Evolutionary conservation across 2,113 vertebrate genomes (phyloP).

Genomic region (Cynopterus brachyotis): DNA sequence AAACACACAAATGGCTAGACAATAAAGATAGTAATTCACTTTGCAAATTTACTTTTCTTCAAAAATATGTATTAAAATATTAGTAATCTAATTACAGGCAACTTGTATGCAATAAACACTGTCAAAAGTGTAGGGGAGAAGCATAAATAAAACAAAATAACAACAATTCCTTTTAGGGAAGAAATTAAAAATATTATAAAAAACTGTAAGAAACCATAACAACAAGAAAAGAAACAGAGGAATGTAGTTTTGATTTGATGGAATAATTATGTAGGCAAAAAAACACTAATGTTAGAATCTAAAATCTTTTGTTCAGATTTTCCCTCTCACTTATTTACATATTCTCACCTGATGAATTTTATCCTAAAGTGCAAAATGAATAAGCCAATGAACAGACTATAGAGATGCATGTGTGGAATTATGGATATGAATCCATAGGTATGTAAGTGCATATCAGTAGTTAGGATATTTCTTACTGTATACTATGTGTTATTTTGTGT

Average conservation of each 20-base stretch:
- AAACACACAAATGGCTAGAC: not conserved
- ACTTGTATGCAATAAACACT: not conserved
- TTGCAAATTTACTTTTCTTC: not conserved
- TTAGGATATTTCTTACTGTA: not conserved
- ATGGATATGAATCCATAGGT: not conserved
- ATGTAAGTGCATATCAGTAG: not conserved
- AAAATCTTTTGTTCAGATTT: not conserved
- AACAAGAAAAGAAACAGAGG: not conserved
- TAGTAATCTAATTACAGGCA: not conserved
- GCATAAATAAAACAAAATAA: too few relatives aligned
- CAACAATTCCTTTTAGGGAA: not conserved
- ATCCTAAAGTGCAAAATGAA: not conserved
- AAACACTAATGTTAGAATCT: not conserved
- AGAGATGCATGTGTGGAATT: not conserved
- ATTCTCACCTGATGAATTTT: not conserved
- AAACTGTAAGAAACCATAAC: not conserved
- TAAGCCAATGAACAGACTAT: not conserved
- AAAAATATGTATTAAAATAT: not conserved
- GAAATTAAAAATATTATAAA: not conserved
- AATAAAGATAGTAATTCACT: not conserved
- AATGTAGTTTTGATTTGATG: not conserved
- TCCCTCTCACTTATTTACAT: not conserved
- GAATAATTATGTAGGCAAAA: not conserved
- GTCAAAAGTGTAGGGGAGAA: not conserved
- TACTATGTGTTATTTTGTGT: not conserved